These are phyloP conservation scores for Tipula lateralis DNA, from an alignment of 2,888 invertebrate species.

Conservation along the genomic window DNA sequence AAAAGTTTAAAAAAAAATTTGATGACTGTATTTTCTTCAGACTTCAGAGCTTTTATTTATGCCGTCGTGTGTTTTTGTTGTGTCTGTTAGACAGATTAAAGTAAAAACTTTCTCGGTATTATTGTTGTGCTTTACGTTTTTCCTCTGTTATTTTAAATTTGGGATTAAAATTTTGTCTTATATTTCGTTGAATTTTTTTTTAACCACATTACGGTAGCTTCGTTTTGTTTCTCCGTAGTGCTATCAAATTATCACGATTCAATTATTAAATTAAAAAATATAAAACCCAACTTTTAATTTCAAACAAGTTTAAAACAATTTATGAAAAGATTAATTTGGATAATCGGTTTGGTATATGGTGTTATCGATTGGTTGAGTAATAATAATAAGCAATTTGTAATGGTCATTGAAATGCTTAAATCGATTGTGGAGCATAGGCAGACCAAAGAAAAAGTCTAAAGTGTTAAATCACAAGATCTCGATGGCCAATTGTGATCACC, in stretches of 20 bases:
- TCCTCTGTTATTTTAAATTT: not conserved
- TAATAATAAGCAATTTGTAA: too few species aligned
- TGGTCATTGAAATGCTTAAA: too few species aligned
- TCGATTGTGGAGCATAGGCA: too few species aligned
- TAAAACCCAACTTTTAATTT: not conserved
- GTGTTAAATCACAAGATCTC: too few species aligned
- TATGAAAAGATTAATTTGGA: not conserved
- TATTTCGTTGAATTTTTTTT: not conserved
- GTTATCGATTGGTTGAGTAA: not conserved
- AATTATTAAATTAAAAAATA: conserved; percentile 11
- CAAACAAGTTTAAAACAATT: not conserved
- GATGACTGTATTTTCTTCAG: conserved; percentile 5
- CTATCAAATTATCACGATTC: conserved; percentile 11
- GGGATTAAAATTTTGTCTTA: conserved; percentile 9
- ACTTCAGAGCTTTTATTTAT: conserved; percentile 3
- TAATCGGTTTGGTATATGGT: not conserved
- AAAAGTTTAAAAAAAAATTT: not conserved
- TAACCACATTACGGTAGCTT: not conserved
- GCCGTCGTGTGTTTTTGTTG: not conserved
- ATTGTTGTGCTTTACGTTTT: not conserved
- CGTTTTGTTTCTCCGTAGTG: not conserved
- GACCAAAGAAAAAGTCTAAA: too few species aligned
- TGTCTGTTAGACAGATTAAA: not conserved
- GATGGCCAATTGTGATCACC: too few species aligned
- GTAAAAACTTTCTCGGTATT: not conserved